These are phyloP conservation scores for Drosophila prolongata DNA, from an alignment of 2,888 invertebrate species.

Conservation along the genomic window DNA sequence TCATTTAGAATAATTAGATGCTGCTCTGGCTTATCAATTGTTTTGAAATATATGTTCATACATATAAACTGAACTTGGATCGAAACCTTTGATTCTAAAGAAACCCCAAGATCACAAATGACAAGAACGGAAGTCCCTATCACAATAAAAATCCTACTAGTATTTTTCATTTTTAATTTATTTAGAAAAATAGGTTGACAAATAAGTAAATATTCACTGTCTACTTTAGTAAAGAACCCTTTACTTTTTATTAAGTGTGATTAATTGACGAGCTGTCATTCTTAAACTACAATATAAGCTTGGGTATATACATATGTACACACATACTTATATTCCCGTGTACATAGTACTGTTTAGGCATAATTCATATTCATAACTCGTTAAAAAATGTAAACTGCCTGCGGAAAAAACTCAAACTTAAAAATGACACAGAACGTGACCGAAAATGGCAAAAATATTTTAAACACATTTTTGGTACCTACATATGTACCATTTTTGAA, in stretches of 20 bases:
- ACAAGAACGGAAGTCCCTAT: too few species aligned
- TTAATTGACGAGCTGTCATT: conserved; percentile 46
- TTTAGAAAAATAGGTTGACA: not conserved
- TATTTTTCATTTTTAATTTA: too few species aligned
- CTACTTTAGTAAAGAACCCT: conserved; percentile 12
- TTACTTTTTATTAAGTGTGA: conserved; percentile 50
- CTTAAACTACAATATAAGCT: conserved; percentile 21
- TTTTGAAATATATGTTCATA: conserved; percentile 34
- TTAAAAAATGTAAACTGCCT: not conserved
- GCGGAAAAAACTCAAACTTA: not conserved
- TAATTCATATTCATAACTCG: conserved; percentile 49
- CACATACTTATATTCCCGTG: not conserved
- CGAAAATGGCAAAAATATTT: too few species aligned
- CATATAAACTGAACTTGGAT: not conserved
- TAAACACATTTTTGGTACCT: too few species aligned
- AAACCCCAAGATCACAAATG: too few species aligned
- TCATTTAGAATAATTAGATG: conserved; percentile 42
- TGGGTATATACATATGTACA: not conserved
- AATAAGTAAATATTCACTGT: not conserved
- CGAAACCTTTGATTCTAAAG: not conserved
- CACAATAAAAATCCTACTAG: too few species aligned
- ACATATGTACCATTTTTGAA: too few species aligned
- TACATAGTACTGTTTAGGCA: not conserved
- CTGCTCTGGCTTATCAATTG: conserved; percentile 57
- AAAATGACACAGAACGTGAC: too few species aligned